Conservation (phyloP, 2,888 invertebrate genomes). For the Drosophila silvestris region DNA sequence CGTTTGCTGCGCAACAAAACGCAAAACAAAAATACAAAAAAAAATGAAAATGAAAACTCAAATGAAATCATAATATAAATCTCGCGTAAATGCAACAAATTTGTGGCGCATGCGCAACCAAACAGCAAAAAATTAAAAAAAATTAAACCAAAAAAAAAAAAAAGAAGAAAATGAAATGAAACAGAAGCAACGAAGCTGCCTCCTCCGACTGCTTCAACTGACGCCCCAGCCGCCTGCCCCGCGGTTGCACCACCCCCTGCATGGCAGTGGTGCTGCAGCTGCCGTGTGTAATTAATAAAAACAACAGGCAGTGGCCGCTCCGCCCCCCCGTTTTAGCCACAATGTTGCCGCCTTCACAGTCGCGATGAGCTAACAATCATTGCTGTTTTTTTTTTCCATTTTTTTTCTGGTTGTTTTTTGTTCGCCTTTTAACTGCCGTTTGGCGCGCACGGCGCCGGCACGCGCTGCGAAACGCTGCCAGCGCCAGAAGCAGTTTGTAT, state of each 20-base stretch:
- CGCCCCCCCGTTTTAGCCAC: conserved; percentile 31
- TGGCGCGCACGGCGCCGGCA: conserved; percentile 70
- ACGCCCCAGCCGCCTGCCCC: background rate
- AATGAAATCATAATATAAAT: conserved; percentile 80
- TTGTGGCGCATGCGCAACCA: conserved; percentile 81
- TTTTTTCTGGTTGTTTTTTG: conserved; percentile 10
- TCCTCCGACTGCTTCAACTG: background rate
- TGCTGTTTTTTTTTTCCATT: background rate
- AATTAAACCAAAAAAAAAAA: background rate
- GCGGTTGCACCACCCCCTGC: background rate
- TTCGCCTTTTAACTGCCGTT: conserved; percentile 66
- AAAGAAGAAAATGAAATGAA: background rate
- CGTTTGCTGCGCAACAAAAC: conserved; percentile 32
- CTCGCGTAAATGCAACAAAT: conserved; percentile 81
- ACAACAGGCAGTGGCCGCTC: conserved; percentile 65
- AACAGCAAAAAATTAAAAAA: background rate
- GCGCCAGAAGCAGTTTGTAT: conserved; percentile 63
- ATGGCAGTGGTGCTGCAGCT: conserved; percentile 36
- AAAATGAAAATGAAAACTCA: conserved; percentile 47
- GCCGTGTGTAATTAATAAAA: conserved; percentile 76
- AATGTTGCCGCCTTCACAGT: conserved; percentile 46
- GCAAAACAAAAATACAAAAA: conserved; percentile 13
- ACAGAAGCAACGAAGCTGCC: conserved; percentile 53
- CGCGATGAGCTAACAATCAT: conserved; percentile 70
- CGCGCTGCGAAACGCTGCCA: conserved; percentile 58